phyloP scores from a whole-genome alignment of 1,140 invertebrate species.

The Schlechtendalia chinensis region DNA sequence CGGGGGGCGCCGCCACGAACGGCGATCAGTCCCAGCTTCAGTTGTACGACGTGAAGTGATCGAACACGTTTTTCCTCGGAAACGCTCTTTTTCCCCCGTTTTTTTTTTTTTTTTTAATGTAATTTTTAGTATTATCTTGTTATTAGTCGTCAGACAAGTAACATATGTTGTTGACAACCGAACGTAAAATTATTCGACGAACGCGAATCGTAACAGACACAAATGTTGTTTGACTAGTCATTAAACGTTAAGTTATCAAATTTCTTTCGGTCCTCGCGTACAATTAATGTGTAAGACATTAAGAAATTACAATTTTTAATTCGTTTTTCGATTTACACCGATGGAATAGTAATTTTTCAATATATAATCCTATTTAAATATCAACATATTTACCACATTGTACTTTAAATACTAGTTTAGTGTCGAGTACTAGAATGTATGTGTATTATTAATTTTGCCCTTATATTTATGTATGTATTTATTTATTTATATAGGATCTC shows the following conservation, averaged over 20 bases:
- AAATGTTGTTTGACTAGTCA: conserved; percentile 15
- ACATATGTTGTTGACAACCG: background rate
- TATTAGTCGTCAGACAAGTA: background rate
- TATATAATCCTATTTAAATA: background rate
- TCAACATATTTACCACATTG: background rate
- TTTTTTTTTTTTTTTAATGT: background rate
- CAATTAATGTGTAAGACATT: too few species aligned
- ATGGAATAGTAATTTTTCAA: background rate
- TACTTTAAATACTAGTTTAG: conserved; percentile 17
- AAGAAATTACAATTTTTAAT: too few species aligned
- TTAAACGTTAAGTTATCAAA: too few species aligned
- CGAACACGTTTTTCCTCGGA: background rate
- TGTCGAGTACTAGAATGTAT: conserved; percentile 33
- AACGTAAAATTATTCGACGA: background rate
- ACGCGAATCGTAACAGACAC: background rate
- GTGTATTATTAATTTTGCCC: conserved; percentile 17
- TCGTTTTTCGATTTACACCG: background rate
- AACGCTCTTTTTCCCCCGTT: background rate
- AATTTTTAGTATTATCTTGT: conserved; percentile 16
- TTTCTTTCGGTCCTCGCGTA: too few species aligned
- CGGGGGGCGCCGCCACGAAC: conserved; percentile 1
- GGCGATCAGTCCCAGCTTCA: conserved; percentile 35
- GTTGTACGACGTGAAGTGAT: conserved; percentile 39
- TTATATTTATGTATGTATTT: background rate
- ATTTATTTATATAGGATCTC: conserved; percentile 44